phyloP scores from a whole-genome alignment of 2,888 invertebrate genomes.

The Brachyopa scutellaris region DNA sequence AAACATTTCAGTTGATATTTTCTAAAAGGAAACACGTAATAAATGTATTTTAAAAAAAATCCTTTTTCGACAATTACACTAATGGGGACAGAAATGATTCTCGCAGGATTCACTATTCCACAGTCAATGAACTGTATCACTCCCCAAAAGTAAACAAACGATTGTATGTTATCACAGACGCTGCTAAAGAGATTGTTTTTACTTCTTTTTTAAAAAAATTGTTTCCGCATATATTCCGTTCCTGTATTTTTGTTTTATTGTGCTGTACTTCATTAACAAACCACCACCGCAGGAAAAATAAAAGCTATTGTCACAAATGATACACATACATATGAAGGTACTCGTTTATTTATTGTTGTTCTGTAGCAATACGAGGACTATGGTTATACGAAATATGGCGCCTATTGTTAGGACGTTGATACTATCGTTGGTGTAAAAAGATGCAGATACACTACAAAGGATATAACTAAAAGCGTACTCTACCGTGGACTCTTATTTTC shows the following conservation, averaged over 20 bases:
- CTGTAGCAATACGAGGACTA: conserved; percentile 13
- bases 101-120: background rate
- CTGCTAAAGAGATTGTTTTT: conserved; percentile 16
- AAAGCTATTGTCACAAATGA: conserved; percentile 37
- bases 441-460: conserved; percentile 14
- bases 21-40: background rate
- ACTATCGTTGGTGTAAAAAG: background rate
- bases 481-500: background rate
- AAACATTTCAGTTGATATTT: conserved; percentile 7
- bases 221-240: conserved; percentile 45
- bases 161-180: no score
- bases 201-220: background rate
- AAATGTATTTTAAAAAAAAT: background rate
- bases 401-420: conserved; percentile 55
- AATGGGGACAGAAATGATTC: conserved; percentile 33
- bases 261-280: conserved; percentile 46
- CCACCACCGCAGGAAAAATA: conserved; percentile 40
- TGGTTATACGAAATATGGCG: conserved; percentile 45
- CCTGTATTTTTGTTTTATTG: background rate
- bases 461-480: background rate
- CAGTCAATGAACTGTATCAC: conserved; percentile 51
- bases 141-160: background rate
- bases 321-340: no score
- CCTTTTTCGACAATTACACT: background rate
- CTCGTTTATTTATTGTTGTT: conserved; percentile 24